phyloP scores from a whole-genome alignment of 2,888 invertebrate species.

The Perdita meconis region DNA sequence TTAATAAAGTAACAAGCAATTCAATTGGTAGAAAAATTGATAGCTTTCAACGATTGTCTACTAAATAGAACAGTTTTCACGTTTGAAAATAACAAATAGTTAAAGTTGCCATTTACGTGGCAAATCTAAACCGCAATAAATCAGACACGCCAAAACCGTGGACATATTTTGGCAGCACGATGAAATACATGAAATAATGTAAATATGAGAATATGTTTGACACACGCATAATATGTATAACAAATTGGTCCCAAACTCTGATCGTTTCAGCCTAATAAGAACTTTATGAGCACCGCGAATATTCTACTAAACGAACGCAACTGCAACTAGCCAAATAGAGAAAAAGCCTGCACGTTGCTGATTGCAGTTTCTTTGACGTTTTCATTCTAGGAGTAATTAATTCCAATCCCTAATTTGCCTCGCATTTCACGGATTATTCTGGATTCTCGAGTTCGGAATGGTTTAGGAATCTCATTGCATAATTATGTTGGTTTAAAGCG shows the following conservation, averaged over 20 bases:
- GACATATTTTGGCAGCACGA: conserved; percentile 22
- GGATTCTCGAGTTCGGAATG: conserved; percentile 31
- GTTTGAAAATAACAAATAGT: neutral
- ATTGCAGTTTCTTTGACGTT: conserved; percentile 44
- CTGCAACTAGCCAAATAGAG: conserved; percentile 44
- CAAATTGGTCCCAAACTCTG: neutral
- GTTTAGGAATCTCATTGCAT: conserved; percentile 34
- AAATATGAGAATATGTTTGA: conserved; percentile 18
- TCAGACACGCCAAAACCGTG: conserved; percentile 21
- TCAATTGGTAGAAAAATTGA: no score
- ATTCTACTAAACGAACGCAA: conserved; percentile 3
- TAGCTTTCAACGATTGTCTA: no score
- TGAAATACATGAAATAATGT: conserved; percentile 11
- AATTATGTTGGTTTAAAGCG: conserved; percentile 27
- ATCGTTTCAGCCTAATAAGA: neutral
- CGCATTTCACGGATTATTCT: conserved; percentile 59
- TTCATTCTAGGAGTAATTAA: conserved; percentile 58
- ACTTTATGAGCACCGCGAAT: neutral
- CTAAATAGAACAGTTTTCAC: neutral
- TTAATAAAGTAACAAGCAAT: no score
- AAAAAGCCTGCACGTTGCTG: conserved; percentile 28
- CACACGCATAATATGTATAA: neutral
- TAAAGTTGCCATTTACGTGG: neutral
- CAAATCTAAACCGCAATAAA: conserved; percentile 10
- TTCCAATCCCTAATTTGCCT: conserved; percentile 62